Evolutionary conservation across 2,797 vertebrate genomes (phyloP), one percentile per base, ranked within the genome.

Genomic region (Platalea minor): DNA sequence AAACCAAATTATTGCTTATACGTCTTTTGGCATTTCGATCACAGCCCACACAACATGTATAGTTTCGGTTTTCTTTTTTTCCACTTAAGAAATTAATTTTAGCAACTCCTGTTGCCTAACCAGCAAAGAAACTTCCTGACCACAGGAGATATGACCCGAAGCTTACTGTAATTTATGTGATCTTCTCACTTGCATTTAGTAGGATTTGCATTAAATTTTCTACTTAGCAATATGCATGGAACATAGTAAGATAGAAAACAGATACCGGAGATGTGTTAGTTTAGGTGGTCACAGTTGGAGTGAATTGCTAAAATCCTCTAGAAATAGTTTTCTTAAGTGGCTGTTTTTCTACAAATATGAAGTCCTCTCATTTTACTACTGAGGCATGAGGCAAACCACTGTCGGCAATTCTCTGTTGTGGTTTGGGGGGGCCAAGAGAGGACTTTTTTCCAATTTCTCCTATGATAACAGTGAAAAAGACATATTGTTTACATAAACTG

Each of bases 171-270:
- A 80, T 83, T 85, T 87, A 41, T 89, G 64, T 68, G 50, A 75
- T 75, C 20, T 91, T 88, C 74, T 73, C 41, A 21, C 31, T 78
- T 78, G 78, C 69, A 80, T 86, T 95, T 85, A 91, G 51, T 61
- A 88, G 81, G 60, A 91, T 96, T 96, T 95, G 61, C 60, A 93
- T 80, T 89, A 91, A 68, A 72, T 75, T 90, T 91, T 75, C 10
- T 63, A 46, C 57, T 80, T 78, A 88, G 9, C 2, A 77, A 77
- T 80, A 70, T 50, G 16, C 45, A 59, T 43, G 21, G 17, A 88
- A 82, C 3, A 17, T n/a, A n/a, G 13, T 33, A 79, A 19, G 14
- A 39, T 21, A 56, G 25, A 83, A 91, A 77, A n/a, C 13, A 78
- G 26, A 35, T 91, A 53, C 35, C 76, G 43, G 39, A 67, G 28